These are phyloP conservation scores for Brachyptera putata DNA, from an alignment of 2,888 invertebrate species.

Conservation along the genomic window DNA sequence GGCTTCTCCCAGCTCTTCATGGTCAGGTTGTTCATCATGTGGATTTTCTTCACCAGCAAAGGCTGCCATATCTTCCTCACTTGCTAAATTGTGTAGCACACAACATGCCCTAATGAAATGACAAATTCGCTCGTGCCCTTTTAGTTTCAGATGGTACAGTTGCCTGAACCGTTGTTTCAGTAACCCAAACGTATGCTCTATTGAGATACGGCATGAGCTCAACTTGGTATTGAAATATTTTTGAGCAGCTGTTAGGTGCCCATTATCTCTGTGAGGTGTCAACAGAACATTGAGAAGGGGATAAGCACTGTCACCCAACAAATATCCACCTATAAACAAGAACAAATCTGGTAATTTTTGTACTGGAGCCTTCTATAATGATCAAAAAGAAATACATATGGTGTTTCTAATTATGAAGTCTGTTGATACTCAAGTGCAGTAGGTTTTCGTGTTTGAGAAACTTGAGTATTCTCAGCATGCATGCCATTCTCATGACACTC, in stretches of 20 bases:
- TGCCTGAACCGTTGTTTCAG: conserved; percentile 29
- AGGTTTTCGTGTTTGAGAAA: too few relatives aligned
- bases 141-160: not conserved
- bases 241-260: conserved; percentile 26
- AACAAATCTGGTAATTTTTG: too few relatives aligned
- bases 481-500: too few relatives aligned
- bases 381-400: too few relatives aligned
- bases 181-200: conserved; percentile 25
- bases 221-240: conserved; percentile 26
- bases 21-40: too few relatives aligned
- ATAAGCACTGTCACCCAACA: conserved; percentile 35
- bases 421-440: too few relatives aligned
- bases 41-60: too few relatives aligned
- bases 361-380: too few relatives aligned
- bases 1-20: too few relatives aligned
- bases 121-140: not conserved
- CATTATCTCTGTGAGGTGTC: conserved; percentile 33
- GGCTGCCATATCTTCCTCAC: not conserved
- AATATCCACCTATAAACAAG: conserved; percentile 22
- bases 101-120: conserved; percentile 3
- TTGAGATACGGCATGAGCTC: conserved; percentile 19
- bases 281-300: conserved; percentile 29
- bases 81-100: not conserved
- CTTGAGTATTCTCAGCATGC: too few relatives aligned
- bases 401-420: too few relatives aligned